Percentiles rank a stretch among this genome's conserved stretches.
Conservation (phyloP, 2,113 vertebrate species). For the Barbus barbus region DNA sequence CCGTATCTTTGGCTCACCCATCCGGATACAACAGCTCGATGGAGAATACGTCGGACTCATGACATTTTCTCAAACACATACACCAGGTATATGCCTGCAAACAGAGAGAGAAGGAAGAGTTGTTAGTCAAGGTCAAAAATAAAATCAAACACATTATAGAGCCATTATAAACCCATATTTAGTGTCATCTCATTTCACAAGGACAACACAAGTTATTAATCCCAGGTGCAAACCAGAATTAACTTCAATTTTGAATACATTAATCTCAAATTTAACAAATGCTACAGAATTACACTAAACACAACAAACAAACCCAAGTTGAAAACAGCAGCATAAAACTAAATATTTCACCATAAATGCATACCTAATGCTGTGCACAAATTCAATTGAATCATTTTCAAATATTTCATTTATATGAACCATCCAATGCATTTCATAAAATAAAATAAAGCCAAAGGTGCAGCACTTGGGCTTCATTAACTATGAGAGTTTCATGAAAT, state of each 20-base stretch:
- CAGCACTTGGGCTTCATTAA: no score
- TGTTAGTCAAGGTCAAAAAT: no score
- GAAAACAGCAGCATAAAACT: neutral
- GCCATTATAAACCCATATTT: no score
- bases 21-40: neutral
- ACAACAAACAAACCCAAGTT: neutral
- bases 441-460: no score
- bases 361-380: neutral
- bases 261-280: neutral
- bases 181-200: neutral
- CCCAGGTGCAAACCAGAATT: neutral
- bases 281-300: neutral
- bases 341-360: neutral
- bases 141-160: no score
- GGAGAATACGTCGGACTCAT: conserved; percentile 53
- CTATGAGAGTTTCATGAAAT: no score
- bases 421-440: neutral
- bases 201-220: neutral
- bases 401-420: no score
- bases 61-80: conserved; percentile 92
- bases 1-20: neutral
- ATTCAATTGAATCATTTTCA: neutral
- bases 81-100: conserved; percentile 92
- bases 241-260: neutral
- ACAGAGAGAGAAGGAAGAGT: neutral